These are phyloP conservation scores for Machimus atricapillus DNA, from an alignment of 2,888 invertebrate species.

Conservation along the genomic window DNA sequence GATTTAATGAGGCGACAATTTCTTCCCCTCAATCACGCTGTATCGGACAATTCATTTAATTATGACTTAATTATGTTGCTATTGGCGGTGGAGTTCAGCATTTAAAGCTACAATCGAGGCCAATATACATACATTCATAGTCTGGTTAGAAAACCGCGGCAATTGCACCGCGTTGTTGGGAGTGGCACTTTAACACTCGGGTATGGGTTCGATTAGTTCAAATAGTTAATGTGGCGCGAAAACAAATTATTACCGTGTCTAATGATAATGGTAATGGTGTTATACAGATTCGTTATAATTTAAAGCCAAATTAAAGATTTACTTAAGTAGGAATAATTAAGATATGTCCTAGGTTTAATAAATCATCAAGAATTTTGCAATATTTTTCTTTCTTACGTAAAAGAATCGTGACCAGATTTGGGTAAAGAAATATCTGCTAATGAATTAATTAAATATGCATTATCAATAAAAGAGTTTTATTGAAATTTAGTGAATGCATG, in stretches of 20 bases:
- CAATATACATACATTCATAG: background rate
- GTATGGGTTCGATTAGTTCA: background rate
- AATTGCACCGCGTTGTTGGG: background rate
- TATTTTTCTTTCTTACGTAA: no score
- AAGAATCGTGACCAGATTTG: no score
- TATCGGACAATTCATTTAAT: background rate
- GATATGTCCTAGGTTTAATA: no score
- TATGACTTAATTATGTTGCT: background rate
- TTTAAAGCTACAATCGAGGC: background rate
- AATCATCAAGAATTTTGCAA: no score
- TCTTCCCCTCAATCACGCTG: background rate
- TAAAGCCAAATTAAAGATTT: background rate
- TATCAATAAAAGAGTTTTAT: no score
- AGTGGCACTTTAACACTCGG: background rate
- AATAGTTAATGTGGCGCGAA: background rate
- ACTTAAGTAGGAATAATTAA: background rate
- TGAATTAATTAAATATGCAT: no score
- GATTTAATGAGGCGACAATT: background rate
- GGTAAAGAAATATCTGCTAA: no score
- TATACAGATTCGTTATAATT: background rate
- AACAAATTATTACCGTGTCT: background rate
- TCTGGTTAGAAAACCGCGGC: background rate
- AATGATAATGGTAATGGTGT: background rate
- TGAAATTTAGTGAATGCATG: no score
- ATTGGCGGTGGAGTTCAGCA: background rate